A percentile compares a stretch with the other conserved stretches of the same genome.
Evolutionary conservation across 2,888 invertebrate genomes (phyloP).

Genomic region (Drosophila atripex): DNA sequence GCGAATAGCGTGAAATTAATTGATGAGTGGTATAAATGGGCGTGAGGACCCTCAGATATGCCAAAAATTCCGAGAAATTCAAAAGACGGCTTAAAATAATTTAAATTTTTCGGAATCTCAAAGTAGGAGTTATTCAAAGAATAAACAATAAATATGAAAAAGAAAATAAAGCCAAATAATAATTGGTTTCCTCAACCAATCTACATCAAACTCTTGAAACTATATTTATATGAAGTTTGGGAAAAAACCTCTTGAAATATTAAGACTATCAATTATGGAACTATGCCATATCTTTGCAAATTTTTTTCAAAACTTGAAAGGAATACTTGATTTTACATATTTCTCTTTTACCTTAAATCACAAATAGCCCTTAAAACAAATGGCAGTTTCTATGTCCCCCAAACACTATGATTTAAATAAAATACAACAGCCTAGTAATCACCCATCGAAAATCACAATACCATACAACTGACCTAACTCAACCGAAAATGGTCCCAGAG

Average conservation of each 20-base stretch:
- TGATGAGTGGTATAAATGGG: slow-evolving; percentile 39
- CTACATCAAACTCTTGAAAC: too few relatives aligned
- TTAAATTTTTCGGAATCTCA: neutral
- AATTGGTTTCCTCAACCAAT: too few relatives aligned
- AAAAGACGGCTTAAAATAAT: neutral
- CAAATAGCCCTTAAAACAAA: too few relatives aligned
- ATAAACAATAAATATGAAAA: neutral
- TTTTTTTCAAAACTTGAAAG: too few relatives aligned
- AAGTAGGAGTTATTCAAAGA: neutral
- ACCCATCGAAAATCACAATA: slow-evolving; percentile 11
- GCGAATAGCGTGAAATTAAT: slow-evolving; percentile 59
- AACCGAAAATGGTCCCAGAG: slow-evolving; percentile 31
- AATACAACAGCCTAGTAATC: slow-evolving; percentile 4
- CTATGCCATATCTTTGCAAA: too few relatives aligned
- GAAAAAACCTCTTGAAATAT: too few relatives aligned
- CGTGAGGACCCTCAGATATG: slow-evolving; percentile 3
- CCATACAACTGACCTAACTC: slow-evolving; percentile 33
- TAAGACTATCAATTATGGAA: too few relatives aligned
- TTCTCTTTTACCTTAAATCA: too few relatives aligned
- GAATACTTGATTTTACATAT: too few relatives aligned
- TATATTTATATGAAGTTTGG: too few relatives aligned
- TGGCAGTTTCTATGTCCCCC: too few relatives aligned
- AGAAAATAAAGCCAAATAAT: neutral
- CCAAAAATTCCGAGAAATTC: neutral
- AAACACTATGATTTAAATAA: neutral